Base-by-base conservation (phyloP, 1,140 invertebrate species). In the Drosophila paulistorum region DNA sequence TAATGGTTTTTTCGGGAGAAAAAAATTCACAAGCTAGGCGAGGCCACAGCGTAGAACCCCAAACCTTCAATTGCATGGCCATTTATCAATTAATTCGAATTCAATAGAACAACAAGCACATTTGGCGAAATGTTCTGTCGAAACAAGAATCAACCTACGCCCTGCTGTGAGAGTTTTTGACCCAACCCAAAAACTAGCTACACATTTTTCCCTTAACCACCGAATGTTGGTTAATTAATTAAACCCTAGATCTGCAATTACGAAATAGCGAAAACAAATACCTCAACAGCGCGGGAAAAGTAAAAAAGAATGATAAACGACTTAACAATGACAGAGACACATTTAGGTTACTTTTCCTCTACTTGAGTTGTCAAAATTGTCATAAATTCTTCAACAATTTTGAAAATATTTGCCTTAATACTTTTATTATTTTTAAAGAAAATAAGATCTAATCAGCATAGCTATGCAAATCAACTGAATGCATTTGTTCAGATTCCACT, bases 11-110 rank as follows among this genome's bases (percentile, higher is more conserved):
- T 37, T 37, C 35, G 35, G 35, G 7, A 37, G 7, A 37, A 37
- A 37, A 37, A 37, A 37, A 10, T 30, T 37, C 35, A 37, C n/a
- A 35, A 26, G 7, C 35, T 2, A 9, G 42, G n/a, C 63, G 41
- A 17, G 13, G 33, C 14, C 23, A 26, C 23, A 26, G 23, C 23
- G 23, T 26, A 26, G 3, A 48, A 48, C 30, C 26, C 26, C 13
- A 41, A 42, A 61, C 3, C 23, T 35, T 9, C 55, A 63, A 64
- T 65, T 35, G 20, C 55, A 20, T 42, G n/a, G 26, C 61, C 58
- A 81, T 81, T 67, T 81, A 85, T 86, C 81, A 86, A 76, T 76
- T 76, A 76, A 76, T 76, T 76, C 75, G 57, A 84, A 74, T 75
- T 70, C 63, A 55, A 33, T 65, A 55, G 23, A 20, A 35, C 13